Percentiles rank a stretch among this genome's conserved stretches.
Evolutionary conservation across 2,888 invertebrate species (phyloP).

Genomic region (Harpalus rufipes): DNA sequence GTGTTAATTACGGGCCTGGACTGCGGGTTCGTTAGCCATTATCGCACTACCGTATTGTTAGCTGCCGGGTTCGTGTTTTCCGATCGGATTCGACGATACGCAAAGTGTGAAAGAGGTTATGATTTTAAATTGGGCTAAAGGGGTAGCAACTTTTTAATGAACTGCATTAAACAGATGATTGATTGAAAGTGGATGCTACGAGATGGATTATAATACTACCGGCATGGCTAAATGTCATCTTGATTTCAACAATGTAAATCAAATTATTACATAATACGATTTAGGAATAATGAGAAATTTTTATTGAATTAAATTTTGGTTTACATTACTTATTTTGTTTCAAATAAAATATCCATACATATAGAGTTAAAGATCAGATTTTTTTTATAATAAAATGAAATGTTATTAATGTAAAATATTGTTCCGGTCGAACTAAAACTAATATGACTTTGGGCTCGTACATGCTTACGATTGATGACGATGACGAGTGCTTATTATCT

Average conservation of each 20-base stretch:
- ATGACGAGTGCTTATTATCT: no score
- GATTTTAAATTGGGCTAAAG: constrained; percentile 43
- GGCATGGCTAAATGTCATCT: constrained; percentile 10
- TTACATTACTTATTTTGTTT: no score
- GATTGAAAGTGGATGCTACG: background rate
- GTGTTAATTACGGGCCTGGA: constrained; percentile 50
- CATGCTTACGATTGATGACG: no score
- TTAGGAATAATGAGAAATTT: no score
- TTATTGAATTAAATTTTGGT: no score
- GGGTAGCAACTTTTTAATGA: constrained; percentile 25
- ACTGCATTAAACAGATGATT: background rate
- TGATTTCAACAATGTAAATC: constrained; percentile 6
- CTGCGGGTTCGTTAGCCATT: constrained; percentile 51
- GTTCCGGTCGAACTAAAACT: no score
- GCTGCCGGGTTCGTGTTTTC: constrained; percentile 37
- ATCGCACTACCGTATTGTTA: constrained; percentile 39
- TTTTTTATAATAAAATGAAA: no score
- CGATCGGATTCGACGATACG: constrained; percentile 28
- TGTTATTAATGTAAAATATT: no score
- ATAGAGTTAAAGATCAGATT: no score
- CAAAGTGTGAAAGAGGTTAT: constrained; percentile 28
- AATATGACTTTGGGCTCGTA: no score
- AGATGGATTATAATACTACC: constrained; percentile 15
- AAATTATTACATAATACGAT: background rate
- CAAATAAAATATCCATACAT: no score